Base-by-base conservation (phyloP, 1,140 invertebrate genomes). In the Sesamia nonagrioides region DNA sequence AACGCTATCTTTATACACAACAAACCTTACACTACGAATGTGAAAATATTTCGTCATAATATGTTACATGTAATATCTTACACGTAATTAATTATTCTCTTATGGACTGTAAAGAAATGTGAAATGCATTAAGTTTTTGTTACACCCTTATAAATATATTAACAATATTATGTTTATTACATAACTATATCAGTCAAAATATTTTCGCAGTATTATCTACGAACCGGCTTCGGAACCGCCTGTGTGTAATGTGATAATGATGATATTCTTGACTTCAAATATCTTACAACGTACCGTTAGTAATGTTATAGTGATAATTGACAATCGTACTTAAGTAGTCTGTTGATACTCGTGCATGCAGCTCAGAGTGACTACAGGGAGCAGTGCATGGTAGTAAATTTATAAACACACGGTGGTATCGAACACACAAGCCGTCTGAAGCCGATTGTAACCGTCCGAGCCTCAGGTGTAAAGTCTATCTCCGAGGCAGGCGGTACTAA, bases 131-230 rank as follows among this genome's bases (percentile, higher is more conserved):
- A 92, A 90, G 88, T 90, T 94, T 91, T 92, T 92, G 85, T 93
- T 92, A 92, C 83, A 92, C 80, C 84, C 91, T 92, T 92, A 94
- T 83, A 93, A 94, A 91, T 94, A 93, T 88, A 91, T 93, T 93
- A 93, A 94, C 89, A 92, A 88, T 89, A 87, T 90, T 89, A 85
- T 85, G 83, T 86, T 89, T 73, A 60, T 81, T 91, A 89, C 78
- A 87, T 89, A 91, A 91, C 89, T 93, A 91, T 91, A 94, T 94
- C 93, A 94, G 92, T 94, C 92, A 92, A 93, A 94, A 91, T 94
- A 94, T 93, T 92, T 92, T 87, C 86, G 89, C 88, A 84, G 87
- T 86, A 89, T 87, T 81, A 86, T 83, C 86, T 91, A 92, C 81
- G 84, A 84, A 82, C 83, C 84, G 85, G 83, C 84, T 82, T 81